Evolutionary conservation across 1,140 invertebrate species (phyloP), one percentile per base, ranked within the genome.

Genomic region (Tetraneura akinire): DNA sequence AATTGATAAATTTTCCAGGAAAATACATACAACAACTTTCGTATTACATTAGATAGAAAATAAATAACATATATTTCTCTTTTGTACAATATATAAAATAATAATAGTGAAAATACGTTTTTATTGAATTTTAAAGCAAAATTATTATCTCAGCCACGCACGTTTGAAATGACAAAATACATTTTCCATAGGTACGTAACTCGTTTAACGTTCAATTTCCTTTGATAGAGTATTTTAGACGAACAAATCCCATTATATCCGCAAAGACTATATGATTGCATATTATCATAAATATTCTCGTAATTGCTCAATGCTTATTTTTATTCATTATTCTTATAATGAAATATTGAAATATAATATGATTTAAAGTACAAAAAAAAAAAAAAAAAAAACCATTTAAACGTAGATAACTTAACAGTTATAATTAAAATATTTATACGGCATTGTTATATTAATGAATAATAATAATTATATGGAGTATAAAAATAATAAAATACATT

Each of bases 191-290:
- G 11, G 9, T 9, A 14, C 10, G 64, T 68, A 68, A 68, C 64
- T 26, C 21, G 37, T 26, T 68, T 45, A 68, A 68, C 23, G 42
- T 68, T 68, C 64, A 68, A 68, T 68, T 68, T 68, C n/a, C 13
- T 68, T 68, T 47, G 23, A 68, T 37, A 45, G 64, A 68, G n/a
- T 68, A 47, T 68, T 68, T 21, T n/a, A n/a, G 47, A 11, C 5
- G 42, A 68, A 23, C 18, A 42, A 68, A 68, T 21, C 47, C n/a
- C 11, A 68, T 64, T 37, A 37, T 64, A 3, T 37, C 26, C 62
- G 18, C 14, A 29, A 37, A 37, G 3, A 42, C 18, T 18, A 37
- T 64, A 1, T 1, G 45, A n/a, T 53, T 53, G n/a, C 18, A 53
- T 53, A 53, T 47, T 13, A 47, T 47, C 1, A 13, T 13, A 10